phyloP scores from a whole-genome alignment of 2,113 vertebrate species.

The Lutjanus erythropterus region DNA sequence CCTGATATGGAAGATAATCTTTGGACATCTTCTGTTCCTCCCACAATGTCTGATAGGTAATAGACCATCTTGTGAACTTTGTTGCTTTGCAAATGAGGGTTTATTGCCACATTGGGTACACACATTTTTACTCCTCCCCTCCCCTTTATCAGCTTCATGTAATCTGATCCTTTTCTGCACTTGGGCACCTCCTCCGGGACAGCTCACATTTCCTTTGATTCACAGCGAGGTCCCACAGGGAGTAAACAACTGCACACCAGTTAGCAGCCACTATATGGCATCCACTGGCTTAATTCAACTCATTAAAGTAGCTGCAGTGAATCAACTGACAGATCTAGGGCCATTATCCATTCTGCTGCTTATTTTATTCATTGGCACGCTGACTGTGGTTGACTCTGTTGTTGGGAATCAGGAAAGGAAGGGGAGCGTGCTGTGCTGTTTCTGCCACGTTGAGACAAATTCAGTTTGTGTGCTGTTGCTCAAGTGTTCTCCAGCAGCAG shows the following conservation, averaged over 20 bases:
- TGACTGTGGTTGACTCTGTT: slow-evolving; percentile 30
- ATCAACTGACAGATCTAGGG: slow-evolving; percentile 49
- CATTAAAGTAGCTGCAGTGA: slow-evolving; percentile 48
- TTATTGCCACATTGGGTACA: slow-evolving; percentile 31
- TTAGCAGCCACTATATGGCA: slow-evolving; percentile 36
- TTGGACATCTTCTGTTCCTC: slow-evolving; percentile 1
- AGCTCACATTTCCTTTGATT: slow-evolving; percentile 76
- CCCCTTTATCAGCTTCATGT: slow-evolving; percentile 65
- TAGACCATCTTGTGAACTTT: slow-evolving; percentile 36
- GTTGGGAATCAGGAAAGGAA: slow-evolving; percentile 30
- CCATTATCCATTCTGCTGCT: slow-evolving; percentile 46
- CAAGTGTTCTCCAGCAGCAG: slow-evolving; percentile 50
- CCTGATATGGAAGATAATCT: slow-evolving; percentile 7
- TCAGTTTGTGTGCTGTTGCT: slow-evolving; percentile 61
- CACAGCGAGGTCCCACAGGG: slow-evolving; percentile 55
- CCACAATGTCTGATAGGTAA: slow-evolving; percentile 2
- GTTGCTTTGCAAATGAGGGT: slow-evolving; percentile 33
- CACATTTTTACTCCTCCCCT: slow-evolving; percentile 39
- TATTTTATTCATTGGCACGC: slow-evolving; percentile 51
- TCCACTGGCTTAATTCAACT: slow-evolving; percentile 56
- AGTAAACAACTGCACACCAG: slow-evolving; percentile 56
- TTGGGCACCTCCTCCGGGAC: slow-evolving; percentile 70
- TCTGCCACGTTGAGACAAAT: slow-evolving; percentile 51
- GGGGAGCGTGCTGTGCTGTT: slow-evolving; percentile 25
- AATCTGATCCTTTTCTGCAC: slow-evolving; percentile 65